phyloP scores from a whole-genome alignment of 2,888 invertebrate genomes.

The Caenorhabditis drosophilae region DNA sequence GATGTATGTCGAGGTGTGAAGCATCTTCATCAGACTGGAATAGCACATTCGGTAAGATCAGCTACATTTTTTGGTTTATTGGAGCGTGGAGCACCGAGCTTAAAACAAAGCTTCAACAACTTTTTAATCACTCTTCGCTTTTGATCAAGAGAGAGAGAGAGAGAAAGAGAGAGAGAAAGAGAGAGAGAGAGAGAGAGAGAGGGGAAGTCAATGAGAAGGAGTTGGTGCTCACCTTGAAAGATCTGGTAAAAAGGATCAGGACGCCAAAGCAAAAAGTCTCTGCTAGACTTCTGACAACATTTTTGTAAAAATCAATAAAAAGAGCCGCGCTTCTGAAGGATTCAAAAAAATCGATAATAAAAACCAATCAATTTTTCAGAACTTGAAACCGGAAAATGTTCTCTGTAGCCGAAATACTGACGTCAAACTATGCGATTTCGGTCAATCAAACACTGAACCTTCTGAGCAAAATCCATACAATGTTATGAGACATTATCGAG shows the following conservation, averaged over 20 bases:
- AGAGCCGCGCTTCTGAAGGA: too few relatives aligned
- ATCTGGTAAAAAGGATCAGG: neutral
- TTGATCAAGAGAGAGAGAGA: too few relatives aligned
- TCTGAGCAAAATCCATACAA: constrained; percentile 97
- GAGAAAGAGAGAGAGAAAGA: too few relatives aligned
- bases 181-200: too few relatives aligned
- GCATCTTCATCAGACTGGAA: constrained; percentile 94
- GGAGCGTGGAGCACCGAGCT: too few relatives aligned
- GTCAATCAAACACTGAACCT: constrained; percentile 83
- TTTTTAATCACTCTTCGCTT: too few relatives aligned
- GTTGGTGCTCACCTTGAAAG: neutral
- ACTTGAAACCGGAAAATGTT: constrained; percentile 98
- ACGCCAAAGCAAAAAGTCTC: neutral
- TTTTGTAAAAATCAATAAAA: too few relatives aligned
- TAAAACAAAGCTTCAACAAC: too few relatives aligned
- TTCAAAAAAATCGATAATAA: neutral
- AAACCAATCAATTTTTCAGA: constrained; percentile 74
- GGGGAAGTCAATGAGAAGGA: neutral
- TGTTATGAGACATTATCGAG: constrained; percentile 95
- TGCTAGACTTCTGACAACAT: neutral
- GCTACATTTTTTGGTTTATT: too few relatives aligned
- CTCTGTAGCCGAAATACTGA: constrained; percentile 99
- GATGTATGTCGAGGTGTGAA: constrained; percentile 99
- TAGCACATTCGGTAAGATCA: constrained; percentile 60
- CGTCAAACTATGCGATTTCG: constrained; percentile 97